Evolutionary conservation across 2,797 vertebrate genomes (phyloP).

Genomic region (Benthosema pterotum): DNA sequence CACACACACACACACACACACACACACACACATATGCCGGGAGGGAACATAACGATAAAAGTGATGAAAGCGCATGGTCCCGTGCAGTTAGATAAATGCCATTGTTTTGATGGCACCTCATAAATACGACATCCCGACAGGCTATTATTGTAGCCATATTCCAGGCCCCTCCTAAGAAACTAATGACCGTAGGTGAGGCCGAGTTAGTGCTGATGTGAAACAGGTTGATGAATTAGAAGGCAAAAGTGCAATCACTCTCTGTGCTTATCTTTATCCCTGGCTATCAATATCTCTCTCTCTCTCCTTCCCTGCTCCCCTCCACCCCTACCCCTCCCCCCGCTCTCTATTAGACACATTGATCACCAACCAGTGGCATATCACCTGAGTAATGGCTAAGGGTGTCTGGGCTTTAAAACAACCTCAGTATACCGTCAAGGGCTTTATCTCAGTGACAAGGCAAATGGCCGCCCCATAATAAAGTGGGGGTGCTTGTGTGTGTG

Average conservation of each 20-base stretch:
- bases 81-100: constrained; percentile 56
- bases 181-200: constrained; percentile 29
- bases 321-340: constrained; percentile 16
- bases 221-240: constrained; percentile 67
- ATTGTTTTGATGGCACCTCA: constrained; percentile 68
- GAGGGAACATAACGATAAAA: constrained; percentile 40
- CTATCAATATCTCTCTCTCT: constrained; percentile 66
- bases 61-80: constrained; percentile 58
- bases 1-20: constrained; percentile 20
- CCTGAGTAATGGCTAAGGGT: constrained; percentile 80
- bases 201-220: constrained; percentile 44
- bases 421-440: constrained; percentile 57
- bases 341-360: constrained; percentile 79
- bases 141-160: constrained; percentile 55
- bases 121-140: constrained; percentile 66
- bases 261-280: constrained; percentile 66
- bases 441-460: constrained; percentile 67
- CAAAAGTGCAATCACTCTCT: constrained; percentile 76
- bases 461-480: constrained; percentile 65
- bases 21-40: constrained; percentile 5
- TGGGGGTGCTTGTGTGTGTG: constrained; percentile 6
- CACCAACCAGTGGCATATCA: constrained; percentile 72
- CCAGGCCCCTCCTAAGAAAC: constrained; percentile 6
- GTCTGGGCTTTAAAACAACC: constrained; percentile 75
- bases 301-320: constrained; percentile 24